Evolutionary conservation across 2,888 invertebrate genomes (phyloP).

Genomic region (Yponomeuta evonymella): DNA sequence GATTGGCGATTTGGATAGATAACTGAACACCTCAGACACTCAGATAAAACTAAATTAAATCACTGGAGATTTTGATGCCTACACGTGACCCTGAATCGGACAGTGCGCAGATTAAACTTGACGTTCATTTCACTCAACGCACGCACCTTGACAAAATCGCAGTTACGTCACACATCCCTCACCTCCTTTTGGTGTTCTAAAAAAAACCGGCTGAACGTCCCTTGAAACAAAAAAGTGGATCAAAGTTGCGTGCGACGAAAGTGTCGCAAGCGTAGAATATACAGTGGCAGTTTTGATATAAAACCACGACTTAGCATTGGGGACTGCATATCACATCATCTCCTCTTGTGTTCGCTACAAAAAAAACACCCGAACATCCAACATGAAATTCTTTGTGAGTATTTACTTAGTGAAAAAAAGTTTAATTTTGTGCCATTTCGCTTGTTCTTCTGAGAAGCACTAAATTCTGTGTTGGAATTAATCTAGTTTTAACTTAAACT

Average conservation of each 20-base stretch:
- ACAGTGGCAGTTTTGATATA: not conserved
- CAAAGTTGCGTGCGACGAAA: not conserved
- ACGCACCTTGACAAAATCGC: not conserved
- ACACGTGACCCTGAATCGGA: too few species aligned
- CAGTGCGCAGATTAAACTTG: not conserved
- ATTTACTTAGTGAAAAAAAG: not conserved
- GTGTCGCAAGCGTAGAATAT: not conserved
- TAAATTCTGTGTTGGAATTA: too few species aligned
- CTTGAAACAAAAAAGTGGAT: not conserved
- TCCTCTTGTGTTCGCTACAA: not conserved
- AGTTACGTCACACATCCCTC: constrained; percentile 1
- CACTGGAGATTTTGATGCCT: too few species aligned
- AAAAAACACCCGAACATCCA: not conserved
- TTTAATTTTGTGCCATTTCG: too few species aligned
- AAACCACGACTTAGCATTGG: not conserved
- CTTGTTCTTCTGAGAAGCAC: too few species aligned
- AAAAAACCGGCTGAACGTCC: not conserved
- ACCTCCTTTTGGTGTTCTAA: constrained; percentile 3
- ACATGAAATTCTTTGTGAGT: not conserved
- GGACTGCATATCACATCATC: not conserved
- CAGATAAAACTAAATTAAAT: too few species aligned
- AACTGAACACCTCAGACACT: too few species aligned
- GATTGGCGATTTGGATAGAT: too few species aligned
- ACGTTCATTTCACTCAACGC: not conserved
- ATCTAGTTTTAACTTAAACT: too few species aligned